Evolutionary conservation across 2,888 invertebrate species (phyloP), one percentile per base, ranked within the genome.

Genomic region (Drosophila paucipuncta): DNA sequence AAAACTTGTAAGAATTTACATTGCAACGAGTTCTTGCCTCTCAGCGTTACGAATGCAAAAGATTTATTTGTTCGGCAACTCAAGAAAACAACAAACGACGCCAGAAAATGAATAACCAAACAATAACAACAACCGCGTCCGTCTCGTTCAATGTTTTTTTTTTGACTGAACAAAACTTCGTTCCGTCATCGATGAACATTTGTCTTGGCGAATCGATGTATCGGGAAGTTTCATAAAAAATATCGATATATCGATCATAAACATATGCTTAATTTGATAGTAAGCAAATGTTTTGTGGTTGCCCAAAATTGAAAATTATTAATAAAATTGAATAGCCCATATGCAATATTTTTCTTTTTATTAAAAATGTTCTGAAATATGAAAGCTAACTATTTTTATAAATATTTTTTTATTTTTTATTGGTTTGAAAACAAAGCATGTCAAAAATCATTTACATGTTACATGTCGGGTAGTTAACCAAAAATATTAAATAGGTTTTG

Each of bases 81-180:
- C 67, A 84, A 70, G 74, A 68, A 82, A 88, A 85, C 78, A 83
- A 84, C 76, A 83, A 80, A 80, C 76, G 73, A 66, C 75, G 75
- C 75, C 71, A 71, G 58, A 65, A 86, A 83, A 71, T 50, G 62
- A 83, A 83, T 61, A 85, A 83, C 70, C 73, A 73, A 83, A 83
- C 70, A 82, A 76, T 72, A 85, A 83, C 81, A 79, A 85, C 70
- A 69, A 74, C 60, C 72, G 68, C 74, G 70, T 73, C 76, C 79
- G 61, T 16, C 54, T 53, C 61, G 73, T 62, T 59, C 69, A 70
- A 64, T 75, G 79, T 66, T 75, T 75, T 79, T 66, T 72, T 75
- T 79, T 71, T 65, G 71, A 78, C 78, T 78, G 71, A 78, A 33
- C 59, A n/a, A 63, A 53, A 69, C 35, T 64, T 53, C n/a, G 39